Conservation (phyloP, 2,113 vertebrate species). For the Dissostichus mawsoni region DNA sequence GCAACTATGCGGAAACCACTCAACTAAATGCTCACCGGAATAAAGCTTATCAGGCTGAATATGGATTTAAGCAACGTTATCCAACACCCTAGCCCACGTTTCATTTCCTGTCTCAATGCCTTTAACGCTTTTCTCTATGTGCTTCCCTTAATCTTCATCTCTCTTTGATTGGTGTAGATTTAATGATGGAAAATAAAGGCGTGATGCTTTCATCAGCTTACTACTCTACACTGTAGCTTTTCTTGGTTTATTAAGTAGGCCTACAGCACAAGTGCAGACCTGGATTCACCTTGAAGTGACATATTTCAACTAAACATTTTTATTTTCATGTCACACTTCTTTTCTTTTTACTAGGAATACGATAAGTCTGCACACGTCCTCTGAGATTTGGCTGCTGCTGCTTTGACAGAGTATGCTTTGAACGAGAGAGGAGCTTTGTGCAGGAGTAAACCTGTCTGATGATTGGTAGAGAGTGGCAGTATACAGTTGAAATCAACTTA, state of each 20-base stretch:
- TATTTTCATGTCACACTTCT: background rate
- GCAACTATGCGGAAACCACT: slow-evolving; percentile 8
- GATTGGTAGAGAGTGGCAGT: background rate
- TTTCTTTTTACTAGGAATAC: background rate
- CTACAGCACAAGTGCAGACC: background rate
- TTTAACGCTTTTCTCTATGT: background rate
- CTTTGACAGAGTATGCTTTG: slow-evolving; percentile 32
- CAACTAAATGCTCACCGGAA: slow-evolving; percentile 6
- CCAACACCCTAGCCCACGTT: slow-evolving; percentile 2
- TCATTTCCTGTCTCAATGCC: background rate
- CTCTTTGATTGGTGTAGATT: background rate
- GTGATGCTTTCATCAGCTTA: background rate
- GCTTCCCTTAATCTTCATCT: slow-evolving; percentile 13
- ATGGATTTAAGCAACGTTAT: background rate
- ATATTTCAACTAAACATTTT: slow-evolving; percentile 16
- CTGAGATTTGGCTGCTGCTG: slow-evolving; percentile 39
- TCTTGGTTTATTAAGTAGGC: background rate
- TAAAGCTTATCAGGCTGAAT: slow-evolving; percentile 9
- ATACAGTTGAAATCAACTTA: slow-evolving; percentile 10
- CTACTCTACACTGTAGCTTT: background rate
- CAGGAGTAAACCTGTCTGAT: slow-evolving; percentile 25
- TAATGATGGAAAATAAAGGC: background rate
- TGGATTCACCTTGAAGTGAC: slow-evolving; percentile 1
- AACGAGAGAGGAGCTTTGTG: slow-evolving; percentile 18
- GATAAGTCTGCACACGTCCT: background rate